Evolutionary conservation across 1,140 invertebrate species (phyloP).

Genomic region (Andrena cerasifolii): DNA sequence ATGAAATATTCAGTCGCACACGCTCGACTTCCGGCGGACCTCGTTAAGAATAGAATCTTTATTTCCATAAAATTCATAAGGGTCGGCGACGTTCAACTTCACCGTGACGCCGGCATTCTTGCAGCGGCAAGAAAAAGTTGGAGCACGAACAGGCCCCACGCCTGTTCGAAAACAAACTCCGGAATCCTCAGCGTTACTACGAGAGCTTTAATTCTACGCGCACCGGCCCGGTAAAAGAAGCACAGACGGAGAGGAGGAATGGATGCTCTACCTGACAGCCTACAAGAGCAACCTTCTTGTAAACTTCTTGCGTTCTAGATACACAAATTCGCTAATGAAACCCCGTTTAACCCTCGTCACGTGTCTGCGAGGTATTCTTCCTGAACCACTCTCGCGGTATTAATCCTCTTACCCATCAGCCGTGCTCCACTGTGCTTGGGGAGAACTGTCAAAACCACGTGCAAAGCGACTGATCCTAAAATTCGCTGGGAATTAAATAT

Average conservation of each 20-base stretch:
- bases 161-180: slow-evolving; percentile 42
- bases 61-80: slow-evolving; percentile 52
- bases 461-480: no score
- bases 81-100: slow-evolving; percentile 32
- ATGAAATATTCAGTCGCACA: slow-evolving; percentile 51
- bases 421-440: no score
- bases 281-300: no score
- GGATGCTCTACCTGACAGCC: no score
- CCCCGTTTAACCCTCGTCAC: no score
- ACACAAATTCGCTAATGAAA: no score
- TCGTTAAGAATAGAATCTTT: slow-evolving; percentile 55
- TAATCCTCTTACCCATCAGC: no score
- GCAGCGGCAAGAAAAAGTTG: slow-evolving; percentile 20
- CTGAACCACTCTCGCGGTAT: no score
- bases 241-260: not conserved
- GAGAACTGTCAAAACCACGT: no score
- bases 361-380: no score
- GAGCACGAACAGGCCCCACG: not conserved
- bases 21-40: slow-evolving; percentile 43
- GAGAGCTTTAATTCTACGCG: slow-evolving; percentile 16
- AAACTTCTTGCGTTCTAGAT: no score
- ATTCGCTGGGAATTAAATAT: no score
- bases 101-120: not conserved
- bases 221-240: not conserved
- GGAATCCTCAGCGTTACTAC: not conserved